Base-by-base conservation (phyloP, 2,797 vertebrate genomes). In the Sphenopsis melanotis region DNA sequence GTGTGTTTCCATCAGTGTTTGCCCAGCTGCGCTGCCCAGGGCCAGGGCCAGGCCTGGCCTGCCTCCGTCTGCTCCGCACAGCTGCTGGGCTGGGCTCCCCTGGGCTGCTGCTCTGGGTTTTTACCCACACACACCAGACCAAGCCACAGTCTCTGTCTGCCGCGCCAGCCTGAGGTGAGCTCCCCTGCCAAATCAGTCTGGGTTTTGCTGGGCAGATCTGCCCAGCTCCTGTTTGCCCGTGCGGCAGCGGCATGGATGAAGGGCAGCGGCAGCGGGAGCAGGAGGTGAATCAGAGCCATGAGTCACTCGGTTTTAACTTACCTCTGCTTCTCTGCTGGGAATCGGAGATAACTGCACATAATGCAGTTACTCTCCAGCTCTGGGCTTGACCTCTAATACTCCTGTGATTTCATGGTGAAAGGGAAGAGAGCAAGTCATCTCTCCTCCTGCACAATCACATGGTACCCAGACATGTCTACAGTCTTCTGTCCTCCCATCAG, bases 11-110 rank as follows among this genome's bases (percentile, higher is more conserved):
- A 32, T 32, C 5, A 8, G 18, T 32, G 29, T 20, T 53, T 57
- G 69, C 46, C 36, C 46, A 9, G 27, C 44, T 9, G 2, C 0
- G 0, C 63, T 10, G 32, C 49, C 41, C 0, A 0, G 32, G 23
- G 30, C 47, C 36, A 0, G 0, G 30, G 23, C 20, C 0, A 22
- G 11, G 14, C 20, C 22, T 6, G 3, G 1, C 6, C 61, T 15
- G 66, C 17, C 53, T 63, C n/a, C 47, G 41, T 65, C 46, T 65
- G 34, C 32, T 36, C 20, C 46, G 10, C 49, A 32, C 55, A 34
- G 68, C 19, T 26, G 53, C 42, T 15, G 37, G 24, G 37, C 16
- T 78, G 65, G n/a, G 24, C 32, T 55, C 12, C 50, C 52, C 12
- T 9, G 30, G 18, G 19, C 52, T 24, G 3, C 55, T 53, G 60